These are phyloP conservation scores for Lepeophtheirus salmonis DNA, from an alignment of 1,140 invertebrate species.

Conservation along the genomic window DNA sequence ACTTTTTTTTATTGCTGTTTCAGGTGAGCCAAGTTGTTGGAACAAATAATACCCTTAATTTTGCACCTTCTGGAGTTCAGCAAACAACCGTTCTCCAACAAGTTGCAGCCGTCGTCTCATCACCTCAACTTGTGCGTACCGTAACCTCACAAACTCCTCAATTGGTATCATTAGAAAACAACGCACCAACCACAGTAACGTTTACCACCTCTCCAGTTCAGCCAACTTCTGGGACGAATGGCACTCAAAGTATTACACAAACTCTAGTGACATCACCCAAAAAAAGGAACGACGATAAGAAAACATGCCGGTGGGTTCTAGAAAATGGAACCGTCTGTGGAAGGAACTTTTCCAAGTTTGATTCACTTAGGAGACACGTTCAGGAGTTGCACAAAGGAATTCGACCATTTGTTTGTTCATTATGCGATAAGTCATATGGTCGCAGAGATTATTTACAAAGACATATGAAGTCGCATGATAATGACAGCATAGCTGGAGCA, in stretches of 20 bases:
- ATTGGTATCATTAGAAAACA: background rate
- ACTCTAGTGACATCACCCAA: background rate
- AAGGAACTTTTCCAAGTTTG: conserved; percentile 13
- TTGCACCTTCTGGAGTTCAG: too few relatives aligned
- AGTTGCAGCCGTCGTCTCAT: too few relatives aligned
- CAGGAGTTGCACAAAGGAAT: conserved; percentile 11
- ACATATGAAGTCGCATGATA: conserved; percentile 8
- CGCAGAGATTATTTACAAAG: conserved; percentile 8
- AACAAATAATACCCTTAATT: too few relatives aligned
- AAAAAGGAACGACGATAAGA: conserved; percentile 4
- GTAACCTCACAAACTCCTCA: background rate
- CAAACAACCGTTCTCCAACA: too few relatives aligned
- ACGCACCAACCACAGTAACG: background rate
- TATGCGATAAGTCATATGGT: conserved; percentile 12
- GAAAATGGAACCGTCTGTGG: conserved; percentile 14
- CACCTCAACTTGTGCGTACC: background rate
- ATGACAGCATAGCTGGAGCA: background rate
- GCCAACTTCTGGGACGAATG: background rate
- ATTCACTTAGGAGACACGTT: conserved; percentile 2
- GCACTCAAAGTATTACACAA: background rate
- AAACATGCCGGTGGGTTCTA: conserved; percentile 10
- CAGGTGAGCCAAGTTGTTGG: too few relatives aligned
- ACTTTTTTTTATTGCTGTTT: too few relatives aligned
- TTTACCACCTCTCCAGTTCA: background rate
- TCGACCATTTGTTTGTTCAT: conserved; percentile 6